Evolutionary conservation across 2,888 invertebrate species (phyloP), one percentile per base, ranked within the genome.

Genomic region (Helleia helle): DNA sequence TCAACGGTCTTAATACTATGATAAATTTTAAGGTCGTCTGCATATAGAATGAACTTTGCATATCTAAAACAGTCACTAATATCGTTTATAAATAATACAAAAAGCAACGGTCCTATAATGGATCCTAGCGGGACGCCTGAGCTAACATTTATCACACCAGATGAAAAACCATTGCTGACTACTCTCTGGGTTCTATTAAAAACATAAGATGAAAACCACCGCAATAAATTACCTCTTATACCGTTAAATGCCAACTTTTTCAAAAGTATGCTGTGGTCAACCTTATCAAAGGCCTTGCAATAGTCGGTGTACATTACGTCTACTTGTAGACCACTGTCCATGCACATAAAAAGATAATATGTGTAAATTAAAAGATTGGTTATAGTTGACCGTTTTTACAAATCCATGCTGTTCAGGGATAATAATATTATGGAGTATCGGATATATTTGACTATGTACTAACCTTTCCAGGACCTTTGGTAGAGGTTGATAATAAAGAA

Each of bases 341-440:
- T 14, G 11, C 14, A 15, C 5, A 44, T 34, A 44, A 51, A 49
- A 13, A 50, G 18, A 18, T 44, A 27, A 2, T 24, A 26, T 5
- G 41, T 47, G 25, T 41, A 48, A 2, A 38, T 27, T 17, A 47
- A 24, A 7, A 51, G 17, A 13, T 51, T 51, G 1, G 46, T 48
- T 1, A 22, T 27, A 5, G 47, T 49, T 1, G 51, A 54, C 9
- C 45, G 38, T 2, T 40, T 48, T 48, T 4, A 54, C 51, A 40
- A 54, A 50, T 7, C 50, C 50, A 29, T 54, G 50, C 26, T 52
- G 50, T 25, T 49, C 43, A 4, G 30, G 28, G 17, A 49, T 44
- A 2, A 51, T 46, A 7, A 15, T 29, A 15, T 48, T 44, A 12
- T 42, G 45, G 6, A 52, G 17, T 2, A 36, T 5, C 1, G 46